Evolutionary conservation across 2,113 vertebrate genomes (phyloP).

Genomic region (Tragelaphus imberbis): DNA sequence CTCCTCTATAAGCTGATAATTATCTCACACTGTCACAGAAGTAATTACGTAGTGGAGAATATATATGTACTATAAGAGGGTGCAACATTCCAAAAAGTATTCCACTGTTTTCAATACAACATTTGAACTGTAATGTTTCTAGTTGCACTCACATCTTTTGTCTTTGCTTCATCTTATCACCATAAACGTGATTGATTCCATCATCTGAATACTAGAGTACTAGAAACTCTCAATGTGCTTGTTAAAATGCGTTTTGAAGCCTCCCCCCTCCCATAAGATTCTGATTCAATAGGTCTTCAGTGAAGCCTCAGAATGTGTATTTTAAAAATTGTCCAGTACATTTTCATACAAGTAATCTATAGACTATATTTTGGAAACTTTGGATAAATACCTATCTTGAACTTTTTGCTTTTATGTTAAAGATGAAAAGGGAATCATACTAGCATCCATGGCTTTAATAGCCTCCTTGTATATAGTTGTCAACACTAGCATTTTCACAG

Average conservation of each 20-base stretch:
- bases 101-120: background rate
- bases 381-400: background rate
- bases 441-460: background rate
- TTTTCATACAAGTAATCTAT: background rate
- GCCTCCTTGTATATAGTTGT: background rate
- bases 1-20: slow-evolving; percentile 68
- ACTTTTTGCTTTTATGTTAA: background rate
- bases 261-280: background rate
- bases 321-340: background rate
- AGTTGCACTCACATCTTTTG: background rate
- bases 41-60: slow-evolving; percentile 67
- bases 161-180: background rate
- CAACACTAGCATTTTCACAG: background rate
- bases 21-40: background rate
- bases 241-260: background rate
- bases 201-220: background rate
- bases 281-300: background rate
- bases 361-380: background rate
- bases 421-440: background rate
- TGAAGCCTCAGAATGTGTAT: background rate
- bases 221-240: background rate
- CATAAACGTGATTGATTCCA: background rate
- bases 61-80: slow-evolving; percentile 36
- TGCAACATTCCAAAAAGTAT: background rate
- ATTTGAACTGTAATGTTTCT: background rate